A percentile compares a stretch with the other conserved stretches of the same genome.
Evolutionary conservation across 2,888 invertebrate genomes (phyloP).

Genomic region (Steinernema hermaphroditum): DNA sequence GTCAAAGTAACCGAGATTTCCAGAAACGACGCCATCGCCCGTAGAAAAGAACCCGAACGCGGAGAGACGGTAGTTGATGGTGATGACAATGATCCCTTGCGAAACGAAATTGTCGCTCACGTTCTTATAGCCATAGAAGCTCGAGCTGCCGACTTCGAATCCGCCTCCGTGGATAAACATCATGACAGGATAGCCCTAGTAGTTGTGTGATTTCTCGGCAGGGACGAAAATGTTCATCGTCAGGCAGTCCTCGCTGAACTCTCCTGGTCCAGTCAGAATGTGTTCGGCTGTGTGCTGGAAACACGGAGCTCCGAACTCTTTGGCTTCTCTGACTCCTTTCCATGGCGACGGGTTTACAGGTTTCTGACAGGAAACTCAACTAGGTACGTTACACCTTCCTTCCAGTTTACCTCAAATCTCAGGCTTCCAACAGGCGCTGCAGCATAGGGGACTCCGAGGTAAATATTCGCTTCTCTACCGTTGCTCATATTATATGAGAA

Average conservation of each 20-base stretch:
- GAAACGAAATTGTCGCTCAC: not conserved
- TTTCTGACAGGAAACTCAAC: not conserved
- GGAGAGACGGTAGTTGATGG: conserved; percentile 16
- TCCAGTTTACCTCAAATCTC: conserved; percentile 34
- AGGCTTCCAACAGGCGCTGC: conserved; percentile 30
- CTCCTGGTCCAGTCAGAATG: not conserved
- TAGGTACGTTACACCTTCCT: not conserved
- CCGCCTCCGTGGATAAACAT: conserved; percentile 5
- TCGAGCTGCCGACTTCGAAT: not conserved
- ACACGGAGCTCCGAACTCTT: conserved; percentile 33
- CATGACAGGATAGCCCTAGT: not conserved
- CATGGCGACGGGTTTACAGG: conserved; percentile 15
- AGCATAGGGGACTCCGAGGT: conserved; percentile 34
- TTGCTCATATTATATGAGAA: conserved; percentile 33
- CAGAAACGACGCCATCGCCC: conserved; percentile 7
- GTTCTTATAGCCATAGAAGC: not conserved
- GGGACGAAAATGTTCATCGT: not conserved
- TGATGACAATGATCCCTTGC: not conserved
- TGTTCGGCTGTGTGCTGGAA: conserved; percentile 32
- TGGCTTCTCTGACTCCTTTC: conserved; percentile 20
- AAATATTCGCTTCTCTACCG: conserved; percentile 31
- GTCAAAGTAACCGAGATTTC: conserved; percentile 25
- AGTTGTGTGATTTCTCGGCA: not conserved
- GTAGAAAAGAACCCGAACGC: conserved; percentile 20
- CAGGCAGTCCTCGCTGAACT: not conserved